Conservation (phyloP, 2,888 invertebrate species). For the Fabriciana adippe region DNA sequence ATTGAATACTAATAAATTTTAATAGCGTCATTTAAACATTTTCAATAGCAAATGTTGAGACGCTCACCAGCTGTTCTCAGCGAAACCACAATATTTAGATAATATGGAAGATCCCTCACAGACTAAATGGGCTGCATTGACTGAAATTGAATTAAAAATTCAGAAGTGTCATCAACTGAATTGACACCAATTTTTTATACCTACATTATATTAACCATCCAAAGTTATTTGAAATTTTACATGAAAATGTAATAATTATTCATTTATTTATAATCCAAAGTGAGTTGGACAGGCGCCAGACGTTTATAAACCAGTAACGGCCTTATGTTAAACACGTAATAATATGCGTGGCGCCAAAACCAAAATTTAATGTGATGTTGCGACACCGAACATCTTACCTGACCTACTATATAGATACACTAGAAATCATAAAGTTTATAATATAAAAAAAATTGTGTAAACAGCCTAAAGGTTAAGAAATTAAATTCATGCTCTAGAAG, state of each 20-base stretch:
- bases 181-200: not conserved
- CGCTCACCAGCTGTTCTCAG: no score
- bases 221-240: not conserved
- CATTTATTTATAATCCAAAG: slow-evolving; percentile 16
- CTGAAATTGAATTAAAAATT: no score
- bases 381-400: slow-evolving; percentile 10
- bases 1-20: no score
- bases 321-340: slow-evolving; percentile 20
- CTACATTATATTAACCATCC: not conserved
- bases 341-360: slow-evolving; percentile 33
- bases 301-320: slow-evolving; percentile 28
- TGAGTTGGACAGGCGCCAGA: slow-evolving; percentile 24
- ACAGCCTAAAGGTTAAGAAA: no score
- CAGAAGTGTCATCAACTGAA: no score
- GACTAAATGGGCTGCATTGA: no score
- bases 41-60: no score
- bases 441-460: no score
- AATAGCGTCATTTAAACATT: no score
- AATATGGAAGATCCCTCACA: no score
- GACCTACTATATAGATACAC: not conserved
- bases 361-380: slow-evolving; percentile 28
- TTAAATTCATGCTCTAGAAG: no score
- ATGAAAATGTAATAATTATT: slow-evolving; percentile 18
- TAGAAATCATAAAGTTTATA: not conserved
- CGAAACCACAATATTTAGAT: no score